Evolutionary conservation across 2,888 invertebrate genomes (phyloP).

Genomic region (Tortrix viridana): DNA sequence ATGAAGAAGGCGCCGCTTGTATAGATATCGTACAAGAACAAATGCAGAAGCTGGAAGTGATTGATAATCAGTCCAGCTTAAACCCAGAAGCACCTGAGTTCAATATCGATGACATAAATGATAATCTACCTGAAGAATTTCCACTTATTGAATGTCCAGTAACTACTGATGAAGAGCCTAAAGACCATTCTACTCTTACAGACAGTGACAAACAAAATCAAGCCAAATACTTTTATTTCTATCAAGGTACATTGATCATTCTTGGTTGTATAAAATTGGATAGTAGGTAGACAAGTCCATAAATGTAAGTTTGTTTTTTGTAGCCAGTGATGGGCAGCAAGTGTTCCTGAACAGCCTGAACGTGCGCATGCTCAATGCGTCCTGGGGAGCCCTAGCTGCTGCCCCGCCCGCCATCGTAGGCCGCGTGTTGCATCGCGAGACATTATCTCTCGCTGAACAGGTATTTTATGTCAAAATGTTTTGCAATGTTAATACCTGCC

Average conservation of each 20-base stretch:
- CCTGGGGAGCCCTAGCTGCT: constrained; percentile 92
- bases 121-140: constrained; percentile 59
- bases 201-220: constrained; percentile 72
- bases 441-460: constrained; percentile 90
- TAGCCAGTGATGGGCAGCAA: constrained; percentile 95
- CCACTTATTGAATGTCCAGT: constrained; percentile 56
- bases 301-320: too few species aligned
- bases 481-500: too few species aligned
- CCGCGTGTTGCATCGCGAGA: constrained; percentile 93
- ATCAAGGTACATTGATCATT: constrained; percentile 86
- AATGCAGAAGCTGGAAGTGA: constrained; percentile 54
- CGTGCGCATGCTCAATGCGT: constrained; percentile 93
- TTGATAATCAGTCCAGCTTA: constrained; percentile 55
- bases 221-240: constrained; percentile 89
- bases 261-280: too few species aligned
- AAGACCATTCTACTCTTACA: constrained; percentile 54
- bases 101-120: constrained; percentile 51
- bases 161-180: constrained; percentile 47
- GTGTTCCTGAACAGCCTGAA: constrained; percentile 96
- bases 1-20: constrained; percentile 69
- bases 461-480: constrained; percentile 47
- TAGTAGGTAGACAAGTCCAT: too few species aligned
- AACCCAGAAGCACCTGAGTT: constrained; percentile 71
- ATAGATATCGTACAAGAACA: constrained; percentile 59
- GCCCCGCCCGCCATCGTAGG: constrained; percentile 90